Evolutionary conservation across 2,888 invertebrate genomes (phyloP).

Genomic region (Cheilosia grossa): DNA sequence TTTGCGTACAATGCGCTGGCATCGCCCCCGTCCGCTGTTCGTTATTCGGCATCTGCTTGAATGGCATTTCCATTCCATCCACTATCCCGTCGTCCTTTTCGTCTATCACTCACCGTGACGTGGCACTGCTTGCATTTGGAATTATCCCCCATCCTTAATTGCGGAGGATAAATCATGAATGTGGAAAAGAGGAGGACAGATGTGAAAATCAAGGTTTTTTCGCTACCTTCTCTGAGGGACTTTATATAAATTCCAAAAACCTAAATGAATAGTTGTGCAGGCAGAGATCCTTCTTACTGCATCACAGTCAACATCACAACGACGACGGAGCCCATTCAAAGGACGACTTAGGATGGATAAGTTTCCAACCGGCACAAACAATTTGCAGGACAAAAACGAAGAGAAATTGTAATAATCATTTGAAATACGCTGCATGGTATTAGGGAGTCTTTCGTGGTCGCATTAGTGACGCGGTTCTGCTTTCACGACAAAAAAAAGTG

Average conservation of each 20-base stretch:
- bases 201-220: conserved; percentile 26
- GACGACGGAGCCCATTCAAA: conserved; percentile 28
- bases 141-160: conserved; percentile 40
- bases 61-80: conserved; percentile 41
- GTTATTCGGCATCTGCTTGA: conserved; percentile 50
- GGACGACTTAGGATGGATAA: conserved; percentile 54
- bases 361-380: conserved; percentile 41
- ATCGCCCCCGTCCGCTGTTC: conserved; percentile 23
- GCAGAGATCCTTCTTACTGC: conserved; percentile 58
- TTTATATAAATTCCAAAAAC: conserved; percentile 57
- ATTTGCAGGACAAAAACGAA: conserved; percentile 33
- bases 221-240: conserved; percentile 18
- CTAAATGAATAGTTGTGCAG: conserved; percentile 65
- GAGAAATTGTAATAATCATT: conserved; percentile 70
- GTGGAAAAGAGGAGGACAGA: conserved; percentile 43
- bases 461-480: conserved; percentile 68
- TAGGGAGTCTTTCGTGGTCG: conserved; percentile 60
- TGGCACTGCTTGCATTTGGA: conserved; percentile 57
- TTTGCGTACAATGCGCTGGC: conserved; percentile 62
- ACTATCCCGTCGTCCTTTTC: neutral
- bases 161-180: conserved; percentile 52
- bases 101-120: conserved; percentile 48
- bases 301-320: conserved; percentile 45
- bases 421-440: conserved; percentile 66
- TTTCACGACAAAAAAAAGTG: conserved; percentile 37